Evolutionary conservation across 2,113 vertebrate species (phyloP), one percentile per base, ranked within the genome.

Genomic region (Pseudorhombus dupliciocellatus): DNA sequence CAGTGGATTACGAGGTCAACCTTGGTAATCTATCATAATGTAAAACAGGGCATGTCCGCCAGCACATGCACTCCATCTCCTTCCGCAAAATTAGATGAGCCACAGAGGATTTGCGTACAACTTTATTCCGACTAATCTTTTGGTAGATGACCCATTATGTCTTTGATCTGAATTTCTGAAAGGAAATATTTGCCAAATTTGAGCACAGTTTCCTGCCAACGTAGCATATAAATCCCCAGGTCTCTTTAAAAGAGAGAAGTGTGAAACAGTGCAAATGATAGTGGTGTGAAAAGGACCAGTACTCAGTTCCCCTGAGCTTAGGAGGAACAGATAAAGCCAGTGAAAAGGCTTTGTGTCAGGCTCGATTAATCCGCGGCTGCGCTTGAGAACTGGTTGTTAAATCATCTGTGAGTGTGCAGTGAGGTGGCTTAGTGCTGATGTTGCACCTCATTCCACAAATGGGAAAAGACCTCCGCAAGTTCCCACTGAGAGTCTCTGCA

Each of bases 271-370:
- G 68, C 53, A 86, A 79, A 79, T 77, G 67, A 75, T 80, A 62
- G 53, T 76, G 81, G 80, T 87, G 86, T 77, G 76, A 68, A 64
- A 81, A 87, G 73, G 73, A 65, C 76, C 58, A 75, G 51, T 60
- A 54, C 84, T 87, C 62, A 71, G 70, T 83, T 86, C 79, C 79
- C 77, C 58, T 60, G 56, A 83, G 87, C 82, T 82, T 48, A 71
- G 74, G 25, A 85, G 82, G 80, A 84, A 81, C 64, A 75, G 80
- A 87, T 87, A 88, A 88, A 87, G 80, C 77, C 78, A 68, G 86
- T 80, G 75, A 85, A 87, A 90, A 87, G 84, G 80, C 83, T 91
- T 91, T 89, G 76, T 88, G 87, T 90, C 90, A 88, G 84, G 80
- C 83, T 87, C 86, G 73, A 86, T 89, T 90, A 90, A 89, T 90